A percentile compares a stretch with the other conserved stretches of the same genome.
These are phyloP conservation scores for Caranx melampygus DNA, from an alignment of 2,113 vertebrate species.

Conservation along the genomic window DNA sequence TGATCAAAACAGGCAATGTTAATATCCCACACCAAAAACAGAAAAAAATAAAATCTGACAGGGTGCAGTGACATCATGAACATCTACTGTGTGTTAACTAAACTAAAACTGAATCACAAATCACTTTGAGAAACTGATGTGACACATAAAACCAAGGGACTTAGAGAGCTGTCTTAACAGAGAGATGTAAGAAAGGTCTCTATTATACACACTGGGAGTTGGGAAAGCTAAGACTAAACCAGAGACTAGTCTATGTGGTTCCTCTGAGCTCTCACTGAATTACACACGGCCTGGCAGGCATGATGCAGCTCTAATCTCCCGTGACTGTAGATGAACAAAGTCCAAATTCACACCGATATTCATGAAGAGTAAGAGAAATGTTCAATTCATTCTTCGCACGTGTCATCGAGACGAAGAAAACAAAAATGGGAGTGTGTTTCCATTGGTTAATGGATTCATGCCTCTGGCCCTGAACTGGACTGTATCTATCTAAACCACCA, in stretches of 20 bases:
- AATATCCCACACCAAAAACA: constrained; percentile 56
- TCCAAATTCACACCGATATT: constrained; percentile 11
- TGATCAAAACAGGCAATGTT: constrained; percentile 70
- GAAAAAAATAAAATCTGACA: not conserved
- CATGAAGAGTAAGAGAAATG: constrained; percentile 4
- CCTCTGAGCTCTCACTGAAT: constrained; percentile 2
- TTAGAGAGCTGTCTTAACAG: not conserved
- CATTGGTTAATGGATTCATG: constrained; percentile 48
- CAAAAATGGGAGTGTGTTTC: not conserved
- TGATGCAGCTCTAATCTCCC: constrained; percentile 21
- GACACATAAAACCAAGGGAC: not conserved
- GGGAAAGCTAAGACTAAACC: constrained; percentile 6
- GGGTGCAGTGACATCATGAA: constrained; percentile 25
- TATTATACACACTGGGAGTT: constrained; percentile 4
- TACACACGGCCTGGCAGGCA: constrained; percentile 44
- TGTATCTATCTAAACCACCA: constrained; percentile 54
- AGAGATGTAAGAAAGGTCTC: not conserved
- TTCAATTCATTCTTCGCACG: not conserved
- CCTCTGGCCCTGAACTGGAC: constrained; percentile 53
- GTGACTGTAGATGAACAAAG: not conserved
- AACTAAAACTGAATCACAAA: not conserved
- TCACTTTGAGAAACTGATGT: not conserved
- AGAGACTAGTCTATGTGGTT: not conserved
- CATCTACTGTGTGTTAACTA: constrained; percentile 37
- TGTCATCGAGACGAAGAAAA: not conserved